Percentiles rank a stretch among this genome's conserved stretches.
These are phyloP conservation scores for Jordanella pulchra DNA, from an alignment of 2,797 vertebrate species.

Conservation along the genomic window DNA sequence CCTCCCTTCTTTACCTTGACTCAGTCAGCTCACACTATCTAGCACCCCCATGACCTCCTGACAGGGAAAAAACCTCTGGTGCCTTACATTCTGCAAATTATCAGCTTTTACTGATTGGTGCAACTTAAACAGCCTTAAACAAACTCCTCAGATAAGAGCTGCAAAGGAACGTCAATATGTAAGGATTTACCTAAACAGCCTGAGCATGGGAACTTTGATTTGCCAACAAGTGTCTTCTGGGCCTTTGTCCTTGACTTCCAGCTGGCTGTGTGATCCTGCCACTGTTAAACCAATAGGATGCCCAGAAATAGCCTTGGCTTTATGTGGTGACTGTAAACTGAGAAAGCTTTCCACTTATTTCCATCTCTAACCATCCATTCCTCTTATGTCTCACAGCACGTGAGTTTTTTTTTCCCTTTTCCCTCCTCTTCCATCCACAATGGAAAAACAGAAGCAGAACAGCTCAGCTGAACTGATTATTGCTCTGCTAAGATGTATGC, in stretches of 20 bases:
- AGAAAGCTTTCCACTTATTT: conserved; percentile 69
- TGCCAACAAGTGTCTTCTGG: conserved; percentile 37
- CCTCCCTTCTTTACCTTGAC: conserved; percentile 39
- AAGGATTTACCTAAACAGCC: conserved; percentile 54
- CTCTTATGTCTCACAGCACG: conserved; percentile 52
- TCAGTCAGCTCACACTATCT: conserved; percentile 46
- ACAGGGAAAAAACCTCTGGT: conserved; percentile 51
- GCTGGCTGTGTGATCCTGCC: conserved; percentile 58
- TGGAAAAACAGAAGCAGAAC: conserved; percentile 62
- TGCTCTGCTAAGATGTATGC: conserved; percentile 63
- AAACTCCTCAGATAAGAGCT: conserved; percentile 72
- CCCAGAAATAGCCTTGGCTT: conserved; percentile 73
- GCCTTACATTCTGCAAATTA: conserved; percentile 60
- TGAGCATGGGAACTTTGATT: conserved; percentile 62
- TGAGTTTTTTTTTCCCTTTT: background rate
- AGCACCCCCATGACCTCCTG: conserved; percentile 43
- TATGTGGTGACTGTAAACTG: conserved; percentile 68
- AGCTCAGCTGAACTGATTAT: conserved; percentile 51
- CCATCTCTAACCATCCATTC: conserved; percentile 60
- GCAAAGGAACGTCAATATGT: conserved; percentile 73
- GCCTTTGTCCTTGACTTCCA: conserved; percentile 63
- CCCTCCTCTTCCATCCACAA: conserved; percentile 23
- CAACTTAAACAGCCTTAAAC: conserved; percentile 66
- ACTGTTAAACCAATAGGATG: conserved; percentile 54
- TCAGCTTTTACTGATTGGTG: conserved; percentile 69